Evolutionary conservation across 1,140 invertebrate species (phyloP).

Genomic region (Brachionus plicatilis): DNA sequence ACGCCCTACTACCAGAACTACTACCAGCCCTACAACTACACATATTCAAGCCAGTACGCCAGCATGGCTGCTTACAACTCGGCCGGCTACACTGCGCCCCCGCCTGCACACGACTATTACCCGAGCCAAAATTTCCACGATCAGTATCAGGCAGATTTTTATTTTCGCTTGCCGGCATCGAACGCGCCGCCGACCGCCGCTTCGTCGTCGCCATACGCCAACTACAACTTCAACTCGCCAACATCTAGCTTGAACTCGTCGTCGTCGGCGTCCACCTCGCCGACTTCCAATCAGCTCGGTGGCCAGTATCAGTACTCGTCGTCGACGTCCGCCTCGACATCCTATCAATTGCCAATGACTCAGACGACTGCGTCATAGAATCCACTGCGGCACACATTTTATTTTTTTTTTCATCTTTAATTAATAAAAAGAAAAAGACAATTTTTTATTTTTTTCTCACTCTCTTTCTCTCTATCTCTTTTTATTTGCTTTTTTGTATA

Average conservation of each 20-base stretch:
- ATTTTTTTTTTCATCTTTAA: neutral
- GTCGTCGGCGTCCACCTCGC: neutral
- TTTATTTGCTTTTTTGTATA: neutral
- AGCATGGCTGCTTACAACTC: neutral
- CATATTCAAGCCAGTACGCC: neutral
- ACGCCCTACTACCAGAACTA: neutral
- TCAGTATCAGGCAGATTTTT: constrained; percentile 5
- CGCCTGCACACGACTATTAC: neutral
- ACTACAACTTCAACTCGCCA: neutral
- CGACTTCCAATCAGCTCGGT: neutral
- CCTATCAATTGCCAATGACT: neutral
- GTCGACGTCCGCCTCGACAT: too few species aligned
- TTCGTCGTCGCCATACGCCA: neutral
- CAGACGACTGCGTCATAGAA: neutral
- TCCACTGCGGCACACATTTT: neutral
- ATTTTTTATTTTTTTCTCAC: neutral
- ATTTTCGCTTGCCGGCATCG: neutral
- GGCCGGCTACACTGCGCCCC: neutral
- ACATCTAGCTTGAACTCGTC: constrained; percentile 8
- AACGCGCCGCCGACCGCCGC: neutral
- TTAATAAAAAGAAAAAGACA: neutral
- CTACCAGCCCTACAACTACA: neutral
- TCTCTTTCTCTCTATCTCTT: neutral
- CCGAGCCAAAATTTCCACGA: neutral
- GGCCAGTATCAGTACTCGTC: neutral